A percentile compares a stretch with the other conserved stretches of the same genome.
Evolutionary conservation across 2,888 invertebrate genomes (phyloP).

Genomic region (Thyatira batis): DNA sequence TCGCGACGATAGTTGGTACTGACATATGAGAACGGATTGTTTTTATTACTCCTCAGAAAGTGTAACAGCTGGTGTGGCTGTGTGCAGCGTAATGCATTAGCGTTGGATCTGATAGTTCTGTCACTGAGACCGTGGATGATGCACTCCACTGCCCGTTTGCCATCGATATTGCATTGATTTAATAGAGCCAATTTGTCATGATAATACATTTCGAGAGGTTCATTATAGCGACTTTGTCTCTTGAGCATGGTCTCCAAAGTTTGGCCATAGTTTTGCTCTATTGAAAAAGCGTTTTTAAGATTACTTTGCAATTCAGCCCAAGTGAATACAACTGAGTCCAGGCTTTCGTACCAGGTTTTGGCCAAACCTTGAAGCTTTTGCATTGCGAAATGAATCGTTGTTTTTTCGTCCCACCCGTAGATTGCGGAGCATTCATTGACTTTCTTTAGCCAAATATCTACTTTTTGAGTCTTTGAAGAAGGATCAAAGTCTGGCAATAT

Average conservation of each 20-base stretch:
- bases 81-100: constrained; percentile 2
- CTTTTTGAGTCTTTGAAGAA: constrained; percentile 7
- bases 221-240: constrained; percentile 9
- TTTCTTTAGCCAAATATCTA: constrained; percentile 14
- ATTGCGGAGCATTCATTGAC: too few species aligned
- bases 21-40: neutral
- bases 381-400: too few species aligned
- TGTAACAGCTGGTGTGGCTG: constrained; percentile 1
- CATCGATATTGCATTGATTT: constrained; percentile 15
- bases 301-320: constrained; percentile 27
- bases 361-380: too few species aligned
- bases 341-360: constrained; percentile 26
- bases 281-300: constrained; percentile 19
- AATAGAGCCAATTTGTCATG: constrained; percentile 16
- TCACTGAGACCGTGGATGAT: constrained; percentile 19
- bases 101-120: constrained; percentile 12
- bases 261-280: constrained; percentile 18
- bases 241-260: constrained; percentile 19
- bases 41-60: neutral
- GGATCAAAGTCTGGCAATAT: neutral
- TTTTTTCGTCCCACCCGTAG: too few species aligned
- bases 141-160: constrained; percentile 16
- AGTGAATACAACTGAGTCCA: constrained; percentile 15
- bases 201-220: constrained; percentile 14
- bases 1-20: neutral